These are phyloP conservation scores for Ciconia boyciana DNA, from an alignment of 2,113 vertebrate genomes.

Conservation along the genomic window DNA sequence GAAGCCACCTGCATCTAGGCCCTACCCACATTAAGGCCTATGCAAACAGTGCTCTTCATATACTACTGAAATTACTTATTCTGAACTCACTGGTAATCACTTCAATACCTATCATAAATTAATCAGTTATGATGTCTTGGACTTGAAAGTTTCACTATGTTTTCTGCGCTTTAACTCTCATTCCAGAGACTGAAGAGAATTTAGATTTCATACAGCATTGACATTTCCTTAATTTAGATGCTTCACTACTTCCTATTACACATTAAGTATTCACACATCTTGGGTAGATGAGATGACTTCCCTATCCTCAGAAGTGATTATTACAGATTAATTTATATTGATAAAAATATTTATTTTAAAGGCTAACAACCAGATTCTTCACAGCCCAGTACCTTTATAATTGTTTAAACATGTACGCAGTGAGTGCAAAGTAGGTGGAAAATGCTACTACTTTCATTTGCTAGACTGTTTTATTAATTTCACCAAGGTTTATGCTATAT, in stretches of 20 bases:
- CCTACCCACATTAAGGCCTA: background rate
- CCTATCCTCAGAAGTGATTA: background rate
- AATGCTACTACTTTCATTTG: background rate
- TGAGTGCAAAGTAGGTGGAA: background rate
- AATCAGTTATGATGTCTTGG: background rate
- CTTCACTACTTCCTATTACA: background rate
- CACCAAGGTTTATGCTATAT: background rate
- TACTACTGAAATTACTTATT: background rate
- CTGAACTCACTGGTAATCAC: background rate
- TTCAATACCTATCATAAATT: background rate
- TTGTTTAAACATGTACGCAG: background rate
- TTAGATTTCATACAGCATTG: background rate
- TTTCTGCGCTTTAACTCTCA: conserved; percentile 6
- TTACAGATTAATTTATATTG: background rate
- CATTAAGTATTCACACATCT: background rate
- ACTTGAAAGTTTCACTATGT: background rate
- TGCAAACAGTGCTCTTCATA: background rate
- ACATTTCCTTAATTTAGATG: background rate
- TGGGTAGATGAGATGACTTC: background rate
- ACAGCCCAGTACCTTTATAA: background rate
- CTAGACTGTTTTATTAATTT: background rate
- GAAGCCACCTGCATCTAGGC: background rate
- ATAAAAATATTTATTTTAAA: conserved; percentile 4
- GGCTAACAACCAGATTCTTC: background rate
- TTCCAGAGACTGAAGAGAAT: background rate